phyloP scores from a whole-genome alignment of 2,113 vertebrate species.

The Dicentrarchus labrax region DNA sequence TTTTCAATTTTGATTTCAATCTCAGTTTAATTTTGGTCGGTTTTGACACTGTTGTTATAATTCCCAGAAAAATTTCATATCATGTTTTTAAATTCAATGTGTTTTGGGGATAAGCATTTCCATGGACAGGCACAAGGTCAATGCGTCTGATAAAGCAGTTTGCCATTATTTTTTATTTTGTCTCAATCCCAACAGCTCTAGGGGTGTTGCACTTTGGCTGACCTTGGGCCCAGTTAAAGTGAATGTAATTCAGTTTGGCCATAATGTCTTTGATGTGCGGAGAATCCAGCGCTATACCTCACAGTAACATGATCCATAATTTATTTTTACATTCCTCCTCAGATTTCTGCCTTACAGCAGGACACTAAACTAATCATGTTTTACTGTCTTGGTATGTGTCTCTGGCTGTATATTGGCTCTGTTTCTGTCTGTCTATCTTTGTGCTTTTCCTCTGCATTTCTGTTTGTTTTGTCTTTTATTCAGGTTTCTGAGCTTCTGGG shows the following conservation, averaged over 20 bases:
- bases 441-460: neutral
- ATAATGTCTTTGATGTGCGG: constrained; percentile 46
- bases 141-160: constrained; percentile 7
- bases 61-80: neutral
- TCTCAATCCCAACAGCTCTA: constrained; percentile 6
- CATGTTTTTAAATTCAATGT: neutral
- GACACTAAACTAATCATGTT: constrained; percentile 50
- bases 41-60: neutral
- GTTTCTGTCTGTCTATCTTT: neutral
- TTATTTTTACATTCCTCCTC: constrained; percentile 52
- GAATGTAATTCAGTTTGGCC: constrained; percentile 38
- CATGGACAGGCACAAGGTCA: neutral
- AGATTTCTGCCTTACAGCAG: constrained; percentile 47
- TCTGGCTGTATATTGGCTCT: constrained; percentile 9
- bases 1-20: neutral
- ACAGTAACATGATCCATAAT: constrained; percentile 56
- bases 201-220: constrained; percentile 5
- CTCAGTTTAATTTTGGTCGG: neutral
- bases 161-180: constrained; percentile 22
- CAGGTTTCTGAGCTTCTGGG: neutral
- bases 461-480: constrained; percentile 10
- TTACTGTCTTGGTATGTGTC: constrained; percentile 33
- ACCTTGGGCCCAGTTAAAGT: constrained; percentile 29
- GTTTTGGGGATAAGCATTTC: neutral
- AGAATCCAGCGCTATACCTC: constrained; percentile 35